A percentile compares a stretch with the other conserved stretches of the same genome.
Evolutionary conservation across 2,113 vertebrate genomes (phyloP).

Genomic region (Chaenogobius annularis): DNA sequence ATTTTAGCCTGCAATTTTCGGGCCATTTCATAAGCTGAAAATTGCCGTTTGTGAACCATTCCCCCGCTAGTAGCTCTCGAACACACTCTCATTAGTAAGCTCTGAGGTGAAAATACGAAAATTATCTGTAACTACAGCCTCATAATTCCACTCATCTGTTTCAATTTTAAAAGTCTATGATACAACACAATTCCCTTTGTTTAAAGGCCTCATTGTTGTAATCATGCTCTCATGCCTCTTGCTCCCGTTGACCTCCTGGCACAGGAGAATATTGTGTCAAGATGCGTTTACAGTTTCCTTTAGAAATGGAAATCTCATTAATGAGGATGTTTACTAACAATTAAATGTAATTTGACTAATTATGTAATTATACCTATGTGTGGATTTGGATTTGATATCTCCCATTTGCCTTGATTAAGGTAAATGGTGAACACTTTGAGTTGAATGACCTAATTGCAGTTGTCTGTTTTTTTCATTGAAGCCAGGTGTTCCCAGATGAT

Average conservation of each 20-base stretch:
- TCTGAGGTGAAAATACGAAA: conserved; percentile 71
- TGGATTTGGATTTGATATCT: not conserved
- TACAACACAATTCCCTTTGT: conserved; percentile 54
- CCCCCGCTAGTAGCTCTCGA: conserved; percentile 70
- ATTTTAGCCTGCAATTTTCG: conserved; percentile 81
- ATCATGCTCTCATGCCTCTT: conserved; percentile 67
- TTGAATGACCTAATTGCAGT: conserved; percentile 5
- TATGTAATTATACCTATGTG: conserved; percentile 11
- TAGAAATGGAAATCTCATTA: conserved; percentile 30
- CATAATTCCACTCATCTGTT: conserved; percentile 68
- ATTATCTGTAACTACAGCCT: conserved; percentile 71
- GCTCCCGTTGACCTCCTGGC: conserved; percentile 56
- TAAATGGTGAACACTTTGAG: not conserved
- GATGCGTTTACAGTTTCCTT: conserved; percentile 31
- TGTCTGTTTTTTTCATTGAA: conserved; percentile 41
- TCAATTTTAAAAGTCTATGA: conserved; percentile 63
- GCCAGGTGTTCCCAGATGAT: conserved; percentile 47
- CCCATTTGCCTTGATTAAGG: conserved; percentile 6
- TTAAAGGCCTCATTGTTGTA: conserved; percentile 60
- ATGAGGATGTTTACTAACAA: conserved; percentile 21
- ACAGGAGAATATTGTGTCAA: conserved; percentile 24
- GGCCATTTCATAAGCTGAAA: conserved; percentile 81
- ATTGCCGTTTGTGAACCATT: conserved; percentile 77
- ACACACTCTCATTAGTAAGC: conserved; percentile 73
- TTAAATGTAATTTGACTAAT: conserved; percentile 15